A percentile compares a stretch with the other conserved stretches of the same genome.
Evolutionary conservation across 1,140 invertebrate genomes (phyloP).

Genomic region (Drosophila tristis): DNA sequence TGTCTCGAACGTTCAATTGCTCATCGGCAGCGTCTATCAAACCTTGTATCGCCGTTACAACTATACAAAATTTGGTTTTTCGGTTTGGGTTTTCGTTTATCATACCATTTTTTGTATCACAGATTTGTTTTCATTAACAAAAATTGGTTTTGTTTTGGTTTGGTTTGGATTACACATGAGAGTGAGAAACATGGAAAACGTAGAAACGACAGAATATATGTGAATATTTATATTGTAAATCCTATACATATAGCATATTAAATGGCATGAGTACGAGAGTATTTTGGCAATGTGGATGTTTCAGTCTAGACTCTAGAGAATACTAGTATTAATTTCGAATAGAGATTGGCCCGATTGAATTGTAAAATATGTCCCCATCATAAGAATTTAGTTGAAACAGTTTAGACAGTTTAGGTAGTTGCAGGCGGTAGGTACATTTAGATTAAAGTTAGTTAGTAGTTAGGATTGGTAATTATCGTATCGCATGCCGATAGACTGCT

Average conservation of each 20-base stretch:
- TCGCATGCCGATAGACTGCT: constrained; percentile 59
- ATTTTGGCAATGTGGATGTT: constrained; percentile 38
- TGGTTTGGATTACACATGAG: constrained; percentile 23
- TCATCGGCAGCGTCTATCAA: constrained; percentile 84
- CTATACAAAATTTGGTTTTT: constrained; percentile 46
- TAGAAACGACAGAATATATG: constrained; percentile 43
- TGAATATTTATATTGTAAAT: constrained; percentile 32
- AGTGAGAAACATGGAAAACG: constrained; percentile 47
- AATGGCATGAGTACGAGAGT: constrained; percentile 46
- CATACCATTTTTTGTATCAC: not conserved
- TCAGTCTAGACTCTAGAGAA: constrained; percentile 22
- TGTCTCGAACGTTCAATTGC: constrained; percentile 82
- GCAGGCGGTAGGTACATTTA: constrained; percentile 24
- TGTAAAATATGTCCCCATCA: constrained; percentile 81
- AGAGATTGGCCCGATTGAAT: constrained; percentile 50
- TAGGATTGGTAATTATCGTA: constrained; percentile 30
- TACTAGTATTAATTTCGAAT: constrained; percentile 25
- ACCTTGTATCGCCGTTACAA: constrained; percentile 84
- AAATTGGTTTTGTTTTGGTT: constrained; percentile 2
- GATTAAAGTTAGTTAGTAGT: constrained; percentile 48
- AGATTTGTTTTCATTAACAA: constrained; percentile 3
- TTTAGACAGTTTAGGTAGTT: constrained; percentile 25
- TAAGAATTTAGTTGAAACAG: constrained; percentile 46
- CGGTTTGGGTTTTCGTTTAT: not conserved
- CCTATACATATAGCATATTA: constrained; percentile 12